phyloP scores from a whole-genome alignment of 2,113 vertebrate genomes.

The Oxyura jamaicensis region DNA sequence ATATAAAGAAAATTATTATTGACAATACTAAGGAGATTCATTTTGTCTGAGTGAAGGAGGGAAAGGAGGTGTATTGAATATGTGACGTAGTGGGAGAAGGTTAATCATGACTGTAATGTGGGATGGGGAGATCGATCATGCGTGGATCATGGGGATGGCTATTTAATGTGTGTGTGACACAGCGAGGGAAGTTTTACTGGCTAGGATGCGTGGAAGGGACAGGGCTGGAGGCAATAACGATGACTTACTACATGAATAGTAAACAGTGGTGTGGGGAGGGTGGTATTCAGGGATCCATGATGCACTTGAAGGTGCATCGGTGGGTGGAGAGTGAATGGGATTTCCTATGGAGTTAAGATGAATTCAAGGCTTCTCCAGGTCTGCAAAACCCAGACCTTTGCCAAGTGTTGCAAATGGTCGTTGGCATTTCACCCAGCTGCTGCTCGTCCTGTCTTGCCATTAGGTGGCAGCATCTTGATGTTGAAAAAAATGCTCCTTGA shows the following conservation, averaged over 20 bases:
- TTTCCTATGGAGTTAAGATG: neutral
- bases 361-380: neutral
- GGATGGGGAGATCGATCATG: slow-evolving; percentile 45
- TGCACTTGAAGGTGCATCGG: neutral
- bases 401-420: neutral
- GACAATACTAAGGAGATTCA: slow-evolving; percentile 66
- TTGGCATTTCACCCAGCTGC: neutral
- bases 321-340: neutral
- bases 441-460: neutral
- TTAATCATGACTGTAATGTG: slow-evolving; percentile 60
- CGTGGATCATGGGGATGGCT: slow-evolving; percentile 31
- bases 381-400: neutral
- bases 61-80: slow-evolving; percentile 60
- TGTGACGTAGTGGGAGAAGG: slow-evolving; percentile 54
- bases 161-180: slow-evolving; percentile 1
- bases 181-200: slow-evolving; percentile 1
- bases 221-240: neutral
- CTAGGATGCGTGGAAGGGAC: neutral
- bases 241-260: neutral
- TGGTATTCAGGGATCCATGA: neutral
- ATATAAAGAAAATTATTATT: slow-evolving; percentile 73
- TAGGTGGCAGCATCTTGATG: slow-evolving; percentile 57
- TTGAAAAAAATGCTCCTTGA: neutral
- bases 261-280: neutral
- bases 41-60: slow-evolving; percentile 57